Conservation (phyloP, 1,140 invertebrate species). For the Arion vulgaris region DNA sequence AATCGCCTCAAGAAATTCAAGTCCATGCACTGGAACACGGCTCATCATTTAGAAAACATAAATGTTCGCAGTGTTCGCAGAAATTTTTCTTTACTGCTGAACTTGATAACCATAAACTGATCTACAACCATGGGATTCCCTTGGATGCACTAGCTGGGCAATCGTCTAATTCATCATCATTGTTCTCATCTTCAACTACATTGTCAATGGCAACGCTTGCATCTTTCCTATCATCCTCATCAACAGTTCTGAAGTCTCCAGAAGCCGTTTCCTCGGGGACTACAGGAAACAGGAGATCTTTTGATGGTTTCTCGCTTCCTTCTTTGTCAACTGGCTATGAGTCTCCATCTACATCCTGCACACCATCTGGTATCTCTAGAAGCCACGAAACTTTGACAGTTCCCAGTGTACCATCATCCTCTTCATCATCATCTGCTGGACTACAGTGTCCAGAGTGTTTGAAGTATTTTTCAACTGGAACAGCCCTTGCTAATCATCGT, state of each 20-base stretch:
- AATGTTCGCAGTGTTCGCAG: conserved; percentile 85
- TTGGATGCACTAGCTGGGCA: neutral
- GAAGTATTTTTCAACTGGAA: conserved; percentile 55
- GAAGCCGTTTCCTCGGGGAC: neutral
- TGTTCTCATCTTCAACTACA: conserved; percentile 22
- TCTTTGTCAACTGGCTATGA: neutral
- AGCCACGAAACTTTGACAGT: conserved; percentile 23
- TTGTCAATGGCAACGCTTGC: conserved; percentile 30
- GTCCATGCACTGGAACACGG: conserved; percentile 89
- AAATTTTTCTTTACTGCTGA: conserved; percentile 94
- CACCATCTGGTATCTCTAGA: neutral
- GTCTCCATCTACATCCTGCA: neutral
- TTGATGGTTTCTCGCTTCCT: neutral
- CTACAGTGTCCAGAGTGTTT: conserved; percentile 63
- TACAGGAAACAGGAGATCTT: neutral
- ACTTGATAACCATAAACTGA: conserved; percentile 86
- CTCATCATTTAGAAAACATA: conserved; percentile 83
- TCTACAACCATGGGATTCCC: conserved; percentile 68
- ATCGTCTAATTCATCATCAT: conserved; percentile 7
- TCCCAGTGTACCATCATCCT: neutral
- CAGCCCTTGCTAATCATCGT: conserved; percentile 58
- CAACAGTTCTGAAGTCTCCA: conserved; percentile 6
- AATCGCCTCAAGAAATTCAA: conserved; percentile 83
- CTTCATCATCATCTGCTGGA: conserved; percentile 25
- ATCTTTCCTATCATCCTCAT: conserved; percentile 28